Conservation (phyloP, 2,888 invertebrate species). For the Leuctra nigra region DNA sequence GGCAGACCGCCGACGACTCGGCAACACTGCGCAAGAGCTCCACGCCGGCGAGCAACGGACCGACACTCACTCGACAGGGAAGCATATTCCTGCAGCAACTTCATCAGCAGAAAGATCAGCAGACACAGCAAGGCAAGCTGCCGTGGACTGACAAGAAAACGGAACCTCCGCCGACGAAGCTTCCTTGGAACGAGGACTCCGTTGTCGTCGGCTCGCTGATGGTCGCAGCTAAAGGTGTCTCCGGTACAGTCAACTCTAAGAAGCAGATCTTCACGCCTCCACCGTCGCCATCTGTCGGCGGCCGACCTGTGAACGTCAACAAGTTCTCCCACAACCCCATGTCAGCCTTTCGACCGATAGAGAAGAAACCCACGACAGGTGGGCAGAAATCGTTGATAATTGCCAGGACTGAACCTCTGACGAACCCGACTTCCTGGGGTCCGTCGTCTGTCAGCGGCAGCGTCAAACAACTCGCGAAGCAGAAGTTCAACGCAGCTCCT, state of each 20-base stretch:
- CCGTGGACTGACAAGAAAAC: constrained; percentile 28
- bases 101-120: constrained; percentile 29
- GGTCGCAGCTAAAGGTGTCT: constrained; percentile 32
- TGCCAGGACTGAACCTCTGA: not conserved
- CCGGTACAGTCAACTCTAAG: constrained; percentile 23
- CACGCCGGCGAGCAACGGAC: constrained; percentile 35
- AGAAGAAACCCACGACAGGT: constrained; percentile 25
- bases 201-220: constrained; percentile 42
- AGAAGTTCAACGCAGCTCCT: constrained; percentile 32
- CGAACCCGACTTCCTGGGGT: constrained; percentile 28
- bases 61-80: constrained; percentile 31
- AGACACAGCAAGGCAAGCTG: constrained; percentile 36
- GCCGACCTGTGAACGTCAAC: constrained; percentile 46
- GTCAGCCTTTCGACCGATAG: constrained; percentile 62
- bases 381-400: no score
- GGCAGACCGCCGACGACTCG: constrained; percentile 54
- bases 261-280: constrained; percentile 28
- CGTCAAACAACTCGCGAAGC: constrained; percentile 39
- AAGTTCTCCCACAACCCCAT: constrained; percentile 71
- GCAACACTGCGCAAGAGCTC: constrained; percentile 33
- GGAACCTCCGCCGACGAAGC: constrained; percentile 32
- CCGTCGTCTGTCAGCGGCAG: constrained; percentile 30
- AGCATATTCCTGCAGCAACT: constrained; percentile 30
- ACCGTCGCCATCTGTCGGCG: constrained; percentile 24
- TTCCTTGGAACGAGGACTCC: constrained; percentile 35